These are phyloP conservation scores for Pandemis corylana DNA, from an alignment of 2,888 invertebrate species.

Conservation along the genomic window DNA sequence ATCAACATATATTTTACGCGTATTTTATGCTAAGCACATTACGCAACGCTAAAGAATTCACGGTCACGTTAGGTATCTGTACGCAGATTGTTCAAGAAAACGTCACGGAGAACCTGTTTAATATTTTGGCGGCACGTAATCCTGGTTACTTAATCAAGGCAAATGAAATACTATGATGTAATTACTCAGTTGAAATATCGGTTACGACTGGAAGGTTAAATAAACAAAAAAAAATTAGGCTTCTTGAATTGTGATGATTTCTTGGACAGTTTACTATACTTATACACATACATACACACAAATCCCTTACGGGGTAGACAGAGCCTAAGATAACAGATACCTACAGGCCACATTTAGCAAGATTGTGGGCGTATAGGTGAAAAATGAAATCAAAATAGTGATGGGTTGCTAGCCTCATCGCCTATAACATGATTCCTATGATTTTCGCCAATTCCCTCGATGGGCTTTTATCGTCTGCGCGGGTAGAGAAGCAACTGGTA, in stretches of 20 bases:
- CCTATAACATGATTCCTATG: no score
- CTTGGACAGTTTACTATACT: no score
- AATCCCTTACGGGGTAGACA: no score
- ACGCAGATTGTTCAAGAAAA: conserved; percentile 7
- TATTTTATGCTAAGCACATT: conserved; percentile 18
- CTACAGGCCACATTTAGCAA: no score
- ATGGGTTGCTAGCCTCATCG: no score
- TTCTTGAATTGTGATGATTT: background rate
- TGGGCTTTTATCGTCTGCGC: no score
- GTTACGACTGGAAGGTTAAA: background rate
- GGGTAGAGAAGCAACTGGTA: no score
- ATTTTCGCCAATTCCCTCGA: no score
- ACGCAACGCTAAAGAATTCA: conserved; percentile 31
- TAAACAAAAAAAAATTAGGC: background rate
- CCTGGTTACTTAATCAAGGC: conserved; percentile 41
- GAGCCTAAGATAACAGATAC: no score
- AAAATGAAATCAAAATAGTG: no score
- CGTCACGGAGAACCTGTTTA: conserved; percentile 32
- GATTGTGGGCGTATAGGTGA: no score
- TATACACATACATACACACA: no score
- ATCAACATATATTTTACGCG: background rate
- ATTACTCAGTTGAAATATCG: conserved; percentile 9
- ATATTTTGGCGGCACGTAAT: conserved; percentile 38
- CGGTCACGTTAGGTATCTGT: conserved; percentile 31
- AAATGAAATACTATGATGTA: conserved; percentile 20